Percentiles rank a stretch among this genome's conserved stretches.
Evolutionary conservation across 2,113 vertebrate genomes (phyloP).

Genomic region (Ahaetulla prasina): DNA sequence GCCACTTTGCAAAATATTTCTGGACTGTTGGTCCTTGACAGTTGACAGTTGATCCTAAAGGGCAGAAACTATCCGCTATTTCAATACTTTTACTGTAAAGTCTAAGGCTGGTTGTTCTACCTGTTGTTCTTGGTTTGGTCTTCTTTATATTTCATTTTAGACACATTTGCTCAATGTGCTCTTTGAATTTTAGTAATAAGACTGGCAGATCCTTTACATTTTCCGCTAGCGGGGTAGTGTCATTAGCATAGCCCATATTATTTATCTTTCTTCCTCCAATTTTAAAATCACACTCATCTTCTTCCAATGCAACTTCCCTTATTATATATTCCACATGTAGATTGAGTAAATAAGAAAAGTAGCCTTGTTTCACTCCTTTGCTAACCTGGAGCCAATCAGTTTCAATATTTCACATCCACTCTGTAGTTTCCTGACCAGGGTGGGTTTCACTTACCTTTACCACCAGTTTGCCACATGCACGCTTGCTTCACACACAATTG

Average conservation of each 20-base stretch:
- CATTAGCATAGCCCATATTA: background rate
- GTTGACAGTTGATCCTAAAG: background rate
- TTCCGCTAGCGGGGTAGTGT: background rate
- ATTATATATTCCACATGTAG: background rate
- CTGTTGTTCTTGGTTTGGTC: background rate
- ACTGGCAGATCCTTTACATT: background rate
- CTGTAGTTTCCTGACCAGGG: background rate
- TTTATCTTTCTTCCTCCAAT: background rate
- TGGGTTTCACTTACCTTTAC: too few species aligned
- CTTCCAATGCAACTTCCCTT: background rate
- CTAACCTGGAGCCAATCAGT: background rate
- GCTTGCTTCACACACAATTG: too few species aligned
- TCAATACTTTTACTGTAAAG: background rate
- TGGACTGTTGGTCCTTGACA: background rate
- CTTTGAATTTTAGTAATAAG: background rate
- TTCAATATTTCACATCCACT: background rate
- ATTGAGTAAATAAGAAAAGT: background rate
- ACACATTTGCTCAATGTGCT: background rate
- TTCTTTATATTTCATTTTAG: background rate
- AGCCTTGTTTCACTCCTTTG: background rate
- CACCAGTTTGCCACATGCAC: too few species aligned
- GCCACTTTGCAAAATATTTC: background rate
- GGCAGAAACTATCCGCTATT: background rate
- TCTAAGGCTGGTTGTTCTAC: background rate
- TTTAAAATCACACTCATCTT: background rate